phyloP scores from a whole-genome alignment of 2,888 invertebrate species.

The Diaprepes abbreviatus region DNA sequence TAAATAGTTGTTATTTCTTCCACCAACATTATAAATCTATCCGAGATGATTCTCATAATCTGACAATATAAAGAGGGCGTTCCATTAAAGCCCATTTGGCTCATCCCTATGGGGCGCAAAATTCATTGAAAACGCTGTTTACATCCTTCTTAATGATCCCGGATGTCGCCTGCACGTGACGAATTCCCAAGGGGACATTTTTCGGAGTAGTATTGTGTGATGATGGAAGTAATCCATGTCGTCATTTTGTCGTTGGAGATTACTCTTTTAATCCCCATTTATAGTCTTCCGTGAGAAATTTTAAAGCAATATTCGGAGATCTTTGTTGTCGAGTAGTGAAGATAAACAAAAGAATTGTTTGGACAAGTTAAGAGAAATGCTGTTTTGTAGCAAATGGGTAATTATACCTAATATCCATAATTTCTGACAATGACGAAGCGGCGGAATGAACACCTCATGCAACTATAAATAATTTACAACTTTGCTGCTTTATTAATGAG shows the following conservation, averaged over 20 bases:
- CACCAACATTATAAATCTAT: conserved; percentile 34
- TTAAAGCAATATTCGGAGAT: no score
- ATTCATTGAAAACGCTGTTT: conserved; percentile 42
- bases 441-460: no score
- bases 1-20: no score
- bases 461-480: no score
- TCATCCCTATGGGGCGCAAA: conserved; percentile 19
- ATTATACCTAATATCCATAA: no score
- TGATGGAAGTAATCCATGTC: conserved; percentile 18
- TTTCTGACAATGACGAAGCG: no score
- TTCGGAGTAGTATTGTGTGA: conserved; percentile 12
- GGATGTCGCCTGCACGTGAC: conserved; percentile 35
- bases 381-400: no score
- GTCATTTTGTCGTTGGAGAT: conserved; percentile 35
- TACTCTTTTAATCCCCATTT: background rate
- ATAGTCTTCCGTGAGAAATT: background rate
- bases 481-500: no score
- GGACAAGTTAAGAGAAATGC: no score
- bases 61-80: conserved; percentile 42
- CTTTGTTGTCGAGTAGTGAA: no score
- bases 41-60: conserved; percentile 38
- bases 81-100: conserved; percentile 27
- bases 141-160: conserved; percentile 39
- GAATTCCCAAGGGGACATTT: conserved; percentile 37
- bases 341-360: no score